These are phyloP conservation scores for Paramisgurnus dabryanus DNA, from an alignment of 2,113 vertebrate species.

Conservation along the genomic window DNA sequence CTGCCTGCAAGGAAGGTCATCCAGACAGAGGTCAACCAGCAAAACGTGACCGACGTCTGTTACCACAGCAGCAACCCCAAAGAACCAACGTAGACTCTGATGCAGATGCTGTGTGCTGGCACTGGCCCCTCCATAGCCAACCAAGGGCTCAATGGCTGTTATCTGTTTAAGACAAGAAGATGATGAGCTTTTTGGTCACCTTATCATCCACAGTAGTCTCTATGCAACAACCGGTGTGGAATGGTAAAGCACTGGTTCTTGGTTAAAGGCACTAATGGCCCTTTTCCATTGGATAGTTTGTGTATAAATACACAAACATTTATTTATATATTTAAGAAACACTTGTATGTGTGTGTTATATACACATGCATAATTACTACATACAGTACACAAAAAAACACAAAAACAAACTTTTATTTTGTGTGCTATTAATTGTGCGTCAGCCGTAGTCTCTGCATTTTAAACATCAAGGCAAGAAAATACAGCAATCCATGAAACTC, in stretches of 20 bases:
- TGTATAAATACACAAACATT: too few species aligned
- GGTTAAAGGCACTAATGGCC: too few species aligned
- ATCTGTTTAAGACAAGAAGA: constrained; percentile 73
- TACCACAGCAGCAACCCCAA: constrained; percentile 90
- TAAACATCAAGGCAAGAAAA: not conserved
- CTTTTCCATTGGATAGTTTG: too few species aligned
- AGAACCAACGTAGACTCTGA: constrained; percentile 93
- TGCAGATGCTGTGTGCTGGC: constrained; percentile 91
- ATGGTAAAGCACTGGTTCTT: too few species aligned
- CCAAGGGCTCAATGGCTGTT: constrained; percentile 88
- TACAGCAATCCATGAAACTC: too few species aligned
- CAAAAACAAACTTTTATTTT: not conserved
- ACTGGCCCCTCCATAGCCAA: constrained; percentile 89
- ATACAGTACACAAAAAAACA: too few species aligned
- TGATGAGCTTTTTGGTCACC: not conserved
- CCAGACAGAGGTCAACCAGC: constrained; percentile 92
- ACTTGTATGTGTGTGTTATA: too few species aligned
- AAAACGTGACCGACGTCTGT: constrained; percentile 91
- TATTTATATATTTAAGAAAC: too few species aligned
- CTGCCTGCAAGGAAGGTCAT: constrained; percentile 88
- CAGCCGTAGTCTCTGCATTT: not conserved
- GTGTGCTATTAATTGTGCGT: too few species aligned
- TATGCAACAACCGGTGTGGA: not conserved
- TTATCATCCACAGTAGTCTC: not conserved
- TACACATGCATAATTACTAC: too few species aligned